Base-by-base conservation (phyloP, 2,113 vertebrate species). In the Cyrtonyx montezumae region DNA sequence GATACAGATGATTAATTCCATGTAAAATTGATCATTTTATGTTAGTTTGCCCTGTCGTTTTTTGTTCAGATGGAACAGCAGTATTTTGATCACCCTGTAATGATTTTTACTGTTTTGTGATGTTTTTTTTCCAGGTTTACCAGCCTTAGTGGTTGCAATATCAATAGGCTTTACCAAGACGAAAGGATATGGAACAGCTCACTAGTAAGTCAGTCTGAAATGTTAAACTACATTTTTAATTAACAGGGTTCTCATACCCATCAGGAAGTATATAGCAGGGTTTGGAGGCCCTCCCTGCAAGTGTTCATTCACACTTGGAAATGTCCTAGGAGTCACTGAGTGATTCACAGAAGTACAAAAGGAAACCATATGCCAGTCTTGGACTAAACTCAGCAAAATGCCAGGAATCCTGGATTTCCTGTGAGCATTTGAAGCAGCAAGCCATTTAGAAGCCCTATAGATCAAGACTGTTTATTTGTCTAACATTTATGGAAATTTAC, bases 131-230 rank as follows among this genome's bases (percentile, higher is more conserved):
- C 62, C 96, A 99, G 99, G 99, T 96, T 98, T 99, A 95, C 99
- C 99, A 94, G 99, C 99, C 74, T 97, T 99, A 97, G 99, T 99
- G 86, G 99, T 99, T 95, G 99, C 99, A 68, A 99, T 99, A 91
- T 99, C 99, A 77, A 99, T 99, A 98, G 99, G 99, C 97, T 99
- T 99, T 97, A 99, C 99, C 90, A 99, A 99, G 98, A 99, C 99
- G 63, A 99, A 99, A 95, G 99, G 99, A 98, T 99, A 99, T 59
- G 99, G 99, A 95, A 99, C 99, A 70, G 98, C 98, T 80, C 98
- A 99, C 93, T 99, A 99, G 99, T 99, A 99, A 99, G 99, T 98
- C 93, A 94, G 84, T 98, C 97, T 62, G 67, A 73, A 86, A 89
- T 95, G 92, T 93, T 93, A 85, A 90, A 51, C 58, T 63, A 49